These are phyloP conservation scores for Antitype chi DNA, from an alignment of 2,888 invertebrate species.

Conservation along the genomic window DNA sequence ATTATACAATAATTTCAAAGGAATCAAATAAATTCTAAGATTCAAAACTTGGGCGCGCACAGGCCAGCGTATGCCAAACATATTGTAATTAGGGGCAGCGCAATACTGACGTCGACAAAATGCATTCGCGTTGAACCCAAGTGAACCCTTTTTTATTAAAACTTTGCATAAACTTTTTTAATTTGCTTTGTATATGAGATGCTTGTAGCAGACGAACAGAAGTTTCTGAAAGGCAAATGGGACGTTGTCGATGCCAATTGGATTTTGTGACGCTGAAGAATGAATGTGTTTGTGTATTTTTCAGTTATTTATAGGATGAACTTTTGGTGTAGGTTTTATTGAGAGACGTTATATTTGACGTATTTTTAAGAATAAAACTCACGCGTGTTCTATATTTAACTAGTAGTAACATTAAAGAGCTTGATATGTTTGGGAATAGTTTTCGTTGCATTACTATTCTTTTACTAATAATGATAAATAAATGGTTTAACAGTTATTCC, in stretches of 20 bases:
- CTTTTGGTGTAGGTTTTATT: not conserved
- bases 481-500: too few species aligned
- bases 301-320: slow-evolving; percentile 13
- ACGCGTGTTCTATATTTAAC: not conserved
- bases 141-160: slow-evolving; percentile 62
- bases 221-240: slow-evolving; percentile 61
- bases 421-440: not conserved
- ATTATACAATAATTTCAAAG: not conserved
- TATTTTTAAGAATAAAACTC: not conserved
- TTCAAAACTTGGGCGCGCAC: not conserved
- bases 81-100: slow-evolving; percentile 37
- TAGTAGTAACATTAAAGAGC: too few species aligned
- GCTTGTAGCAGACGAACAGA: slow-evolving; percentile 42
- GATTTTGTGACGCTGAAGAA: slow-evolving; percentile 39
- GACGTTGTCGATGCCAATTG: slow-evolving; percentile 53
- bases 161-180: slow-evolving; percentile 64
- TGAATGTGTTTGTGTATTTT: slow-evolving; percentile 9
- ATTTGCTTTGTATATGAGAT: slow-evolving; percentile 62
- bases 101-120: slow-evolving; percentile 54
- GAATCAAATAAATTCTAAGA: slow-evolving; percentile 7
- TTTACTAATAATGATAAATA: not conserved
- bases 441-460: too few species aligned
- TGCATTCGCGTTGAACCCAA: slow-evolving; percentile 56
- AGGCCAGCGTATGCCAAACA: slow-evolving; percentile 7
- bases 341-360: not conserved